These are phyloP conservation scores for Seriola rivoliana DNA, from an alignment of 2,113 vertebrate species.

Conservation along the genomic window DNA sequence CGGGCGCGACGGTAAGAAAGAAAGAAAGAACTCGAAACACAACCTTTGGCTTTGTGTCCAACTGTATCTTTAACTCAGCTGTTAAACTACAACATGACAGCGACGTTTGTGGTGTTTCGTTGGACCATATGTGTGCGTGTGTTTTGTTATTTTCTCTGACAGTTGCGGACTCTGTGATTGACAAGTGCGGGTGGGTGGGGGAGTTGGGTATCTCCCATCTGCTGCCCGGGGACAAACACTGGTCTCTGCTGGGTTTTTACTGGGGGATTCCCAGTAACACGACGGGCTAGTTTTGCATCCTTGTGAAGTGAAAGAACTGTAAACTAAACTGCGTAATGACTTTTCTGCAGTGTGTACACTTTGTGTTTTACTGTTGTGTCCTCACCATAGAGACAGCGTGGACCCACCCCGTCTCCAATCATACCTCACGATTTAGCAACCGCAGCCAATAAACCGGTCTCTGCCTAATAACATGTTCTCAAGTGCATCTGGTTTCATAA, in stretches of 20 bases:
- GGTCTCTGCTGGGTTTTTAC: not conserved
- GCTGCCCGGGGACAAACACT: not conserved
- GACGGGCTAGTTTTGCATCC: not conserved
- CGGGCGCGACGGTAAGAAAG: conserved; percentile 59
- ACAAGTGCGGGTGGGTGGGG: conserved; percentile 52
- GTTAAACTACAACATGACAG: not conserved
- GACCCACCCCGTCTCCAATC: conserved; percentile 49
- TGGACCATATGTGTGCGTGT: conserved; percentile 22
- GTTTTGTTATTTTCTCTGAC: conserved; percentile 5
- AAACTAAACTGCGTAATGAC: not conserved
- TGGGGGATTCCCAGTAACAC: not conserved
- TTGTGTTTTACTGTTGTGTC: not conserved
- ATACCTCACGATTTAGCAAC: conserved; percentile 14
- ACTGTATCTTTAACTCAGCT: not conserved
- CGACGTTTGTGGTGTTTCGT: not conserved
- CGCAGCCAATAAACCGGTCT: conserved; percentile 6
- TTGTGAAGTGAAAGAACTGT: conserved; percentile 17
- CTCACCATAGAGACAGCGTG: conserved; percentile 29
- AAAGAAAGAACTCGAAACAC: not conserved
- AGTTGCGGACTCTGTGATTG: conserved; percentile 55
- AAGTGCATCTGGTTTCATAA: conserved; percentile 10
- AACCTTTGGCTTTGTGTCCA: no score
- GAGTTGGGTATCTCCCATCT: conserved; percentile 21
- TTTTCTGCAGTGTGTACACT: conserved; percentile 6
- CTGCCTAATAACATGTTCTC: conserved; percentile 2